Conservation (phyloP, 37 sponge, comb jelly and placozoan genomes). For the Chondrilla cf. caribensis region DNA sequence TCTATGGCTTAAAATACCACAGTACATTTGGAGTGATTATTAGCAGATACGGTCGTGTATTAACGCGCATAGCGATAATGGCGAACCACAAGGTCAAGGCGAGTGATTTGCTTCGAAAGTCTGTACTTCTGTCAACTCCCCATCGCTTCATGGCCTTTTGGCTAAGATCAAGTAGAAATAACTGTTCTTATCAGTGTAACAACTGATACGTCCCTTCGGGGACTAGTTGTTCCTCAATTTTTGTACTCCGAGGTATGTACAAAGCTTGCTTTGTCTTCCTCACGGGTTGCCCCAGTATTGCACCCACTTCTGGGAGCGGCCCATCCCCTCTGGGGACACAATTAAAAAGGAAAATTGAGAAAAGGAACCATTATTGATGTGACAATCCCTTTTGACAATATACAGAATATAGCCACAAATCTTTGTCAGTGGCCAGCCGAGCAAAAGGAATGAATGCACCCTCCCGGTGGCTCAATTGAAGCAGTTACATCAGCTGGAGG, state of each 20-base stretch:
- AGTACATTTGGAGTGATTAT: no score
- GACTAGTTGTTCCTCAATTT: constrained; percentile 61
- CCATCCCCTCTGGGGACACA: constrained; percentile 40
- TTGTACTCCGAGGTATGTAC: constrained; percentile 32
- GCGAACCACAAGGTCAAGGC: background rate
- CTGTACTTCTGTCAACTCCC: background rate
- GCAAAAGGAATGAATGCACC: no score
- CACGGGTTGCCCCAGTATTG: constrained; percentile 68
- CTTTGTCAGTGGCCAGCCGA: no score
- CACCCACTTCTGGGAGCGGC: constrained; percentile 69
- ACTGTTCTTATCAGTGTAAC: constrained; percentile 82
- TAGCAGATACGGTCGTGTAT: background rate
- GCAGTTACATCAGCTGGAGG: no score
- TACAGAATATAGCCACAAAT: no score
- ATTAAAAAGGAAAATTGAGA: background rate
- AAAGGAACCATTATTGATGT: no score
- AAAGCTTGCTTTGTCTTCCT: constrained; percentile 65
- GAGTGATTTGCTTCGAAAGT: background rate
- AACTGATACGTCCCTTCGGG: constrained; percentile 41
- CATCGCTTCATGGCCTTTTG: constrained; percentile 53
- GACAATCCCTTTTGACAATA: no score
- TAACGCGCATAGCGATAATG: background rate
- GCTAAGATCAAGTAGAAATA: constrained; percentile 82
- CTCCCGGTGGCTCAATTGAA: no score
- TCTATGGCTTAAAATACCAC: no score